Base-by-base conservation (phyloP, 2,113 vertebrate species). In the Gadus macrocephalus region DNA sequence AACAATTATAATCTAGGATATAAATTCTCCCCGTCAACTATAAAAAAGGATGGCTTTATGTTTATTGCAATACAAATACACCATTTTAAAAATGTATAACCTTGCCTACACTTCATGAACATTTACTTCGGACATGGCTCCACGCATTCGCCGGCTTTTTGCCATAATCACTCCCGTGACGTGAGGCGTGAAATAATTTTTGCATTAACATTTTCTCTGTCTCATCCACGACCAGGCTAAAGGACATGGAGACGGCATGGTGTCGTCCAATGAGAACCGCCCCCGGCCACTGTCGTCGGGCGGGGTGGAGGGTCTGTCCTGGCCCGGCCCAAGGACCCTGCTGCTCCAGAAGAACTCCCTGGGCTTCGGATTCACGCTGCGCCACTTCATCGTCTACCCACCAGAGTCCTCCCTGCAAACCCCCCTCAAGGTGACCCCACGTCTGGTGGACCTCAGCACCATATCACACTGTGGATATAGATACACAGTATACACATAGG, bases 331-430 rank as follows among this genome's bases (percentile, higher is more conserved):
- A 0, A 88, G 77, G 65, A 94, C 95, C 0, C 80, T 99, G 83
- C 86, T 92, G 64, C 92, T 98, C 70, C 92, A 72, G 76, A 98
- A 98, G 83, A 96, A 90, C 78, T 82, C 86, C 0, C 94, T 96
- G 85, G 96, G 96, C 0, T 99, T 98, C 0, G 97, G 97, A 71
- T 99, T 99, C 89, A 98, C 96, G 31, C 87, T 98, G n/a, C 95
- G 96, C 0, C 97, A 99, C 84, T 98, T 99, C 88, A 98, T 99
- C 14, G 95, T 99, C 64, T 99, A 98, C 87, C 97, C 97, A 0
- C 96, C 97, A 0, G 95, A 96, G 77, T 95, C 96, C 0, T 91
- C 93, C 0, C 83, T 95, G 68, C 92, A 94, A 77, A 84, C 84
- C 74, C 79, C 77, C 67, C 38, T 92, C 72, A 95, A 96, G 94